Base-by-base conservation (phyloP, 2,113 vertebrate genomes). In the Xerus inauris region DNA sequence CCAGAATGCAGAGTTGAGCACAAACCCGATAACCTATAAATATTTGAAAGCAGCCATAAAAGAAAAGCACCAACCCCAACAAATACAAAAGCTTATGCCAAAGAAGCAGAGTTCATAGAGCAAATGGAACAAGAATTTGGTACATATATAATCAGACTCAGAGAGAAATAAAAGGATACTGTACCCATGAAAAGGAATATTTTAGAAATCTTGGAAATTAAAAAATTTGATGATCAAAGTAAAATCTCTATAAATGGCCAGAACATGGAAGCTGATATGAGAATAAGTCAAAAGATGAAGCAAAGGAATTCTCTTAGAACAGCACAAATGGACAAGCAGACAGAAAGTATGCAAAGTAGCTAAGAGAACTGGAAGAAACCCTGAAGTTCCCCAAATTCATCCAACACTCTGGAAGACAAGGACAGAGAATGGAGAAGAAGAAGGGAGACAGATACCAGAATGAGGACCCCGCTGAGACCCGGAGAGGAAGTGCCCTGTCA, bases 191-290 rank as follows among this genome's bases (percentile, higher is more conserved):
- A 96, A 97, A 67, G 75, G 45, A 89, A 87, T 35, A 30, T 47
- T 89, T 87, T 83, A 84, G 79, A 96, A 83, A 80, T 49, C 75
- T 59, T 83, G 87, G 76, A 95, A 93, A 96, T 96, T 96, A 89
- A 96, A 97, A 90, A 87, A 35, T 80, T 90, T 90, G 94, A 87
- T 73, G 84, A 94, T n/a, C 84, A 91, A 97, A 96, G 76, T 96
- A 95, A 97, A 94, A 80, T 79, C 80, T 87, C 24, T 62, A 72
- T 83, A 93, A 94, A 75, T 77, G 80, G 87, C n/a, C 92, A 93
- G 83, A 89, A 71, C 84, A 76, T 19, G 38, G 65, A 51, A 76
- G 42, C 54, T 9, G 19, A 40, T 65, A 62, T 84, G 54, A 85
- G 64, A 59, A 12, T 57, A 71, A 47, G 69, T 28, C 12, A 40